Evolutionary conservation across 2,113 vertebrate species (phyloP), one percentile per base, ranked within the genome.

Genomic region (Mormyrus lacerda): DNA sequence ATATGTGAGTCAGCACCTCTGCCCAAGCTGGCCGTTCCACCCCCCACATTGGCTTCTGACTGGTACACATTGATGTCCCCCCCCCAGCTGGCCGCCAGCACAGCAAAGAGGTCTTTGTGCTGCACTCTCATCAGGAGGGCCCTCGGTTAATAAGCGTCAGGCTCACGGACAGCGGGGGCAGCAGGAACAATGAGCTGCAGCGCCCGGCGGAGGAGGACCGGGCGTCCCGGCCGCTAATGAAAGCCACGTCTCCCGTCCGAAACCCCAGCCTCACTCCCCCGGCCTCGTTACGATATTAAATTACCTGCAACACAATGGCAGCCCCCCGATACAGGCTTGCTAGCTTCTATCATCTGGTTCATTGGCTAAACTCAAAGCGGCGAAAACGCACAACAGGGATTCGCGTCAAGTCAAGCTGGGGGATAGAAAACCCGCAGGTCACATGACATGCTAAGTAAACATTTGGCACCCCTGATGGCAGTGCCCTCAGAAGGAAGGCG

Each of bases 71-170:
- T 3, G 7, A 87, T 82, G 88, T 42, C 88, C 92, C 91, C 90
- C 87, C 93, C 90, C 92, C 61, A 69, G 61, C 61, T 69, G 61
- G 27, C n/a, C 94, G 92, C 94, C 94, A 94, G 91, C 92, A 92
- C 91, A 94, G 92, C 93, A 90, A 95, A 93, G 94, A 48, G 91
- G 90, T 87, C 93, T 93, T 95, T 95, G 94, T 95, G 91, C 89
- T 93, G 93, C 93, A 89, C 91, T 92, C 91, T 90, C 90, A 93
- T 93, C 91, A 91, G 93, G 94, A 93, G 93, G 92, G 92, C 90
- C 92, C 92, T 93, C 91, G 91, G 89, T 91, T 91, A 92, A 93
- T 92, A 90, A 92, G 94, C 88, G 89, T 85, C 91, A 90, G 91
- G 93, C 92, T 92, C 91, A 91, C 31, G 90, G 91, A 91, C 91